Conservation (phyloP, 2,113 vertebrate species). For the Rissa tridactyla region DNA sequence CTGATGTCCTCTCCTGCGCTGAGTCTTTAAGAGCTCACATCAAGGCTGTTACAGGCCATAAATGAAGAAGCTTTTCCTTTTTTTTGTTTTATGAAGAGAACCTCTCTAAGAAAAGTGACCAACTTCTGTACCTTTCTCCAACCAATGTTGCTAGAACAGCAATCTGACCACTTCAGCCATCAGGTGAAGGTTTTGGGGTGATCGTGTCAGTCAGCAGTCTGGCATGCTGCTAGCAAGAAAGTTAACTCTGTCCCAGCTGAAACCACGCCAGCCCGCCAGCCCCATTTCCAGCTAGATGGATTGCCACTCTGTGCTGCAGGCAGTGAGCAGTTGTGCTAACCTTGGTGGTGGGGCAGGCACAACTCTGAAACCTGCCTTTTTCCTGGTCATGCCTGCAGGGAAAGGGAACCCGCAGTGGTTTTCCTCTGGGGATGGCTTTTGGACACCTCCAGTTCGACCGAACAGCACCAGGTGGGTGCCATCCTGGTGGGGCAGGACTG, state of each 20-base stretch:
- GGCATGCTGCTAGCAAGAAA: neutral
- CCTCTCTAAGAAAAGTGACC: neutral
- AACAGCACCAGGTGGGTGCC: neutral
- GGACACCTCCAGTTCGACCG: neutral
- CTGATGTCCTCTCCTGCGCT: neutral
- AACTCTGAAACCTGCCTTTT: neutral
- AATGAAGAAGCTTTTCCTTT: neutral
- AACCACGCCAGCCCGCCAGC: neutral
- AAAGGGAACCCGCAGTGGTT: neutral
- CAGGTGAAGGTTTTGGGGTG: neutral
- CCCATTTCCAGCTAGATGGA: neutral
- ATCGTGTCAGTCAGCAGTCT: neutral
- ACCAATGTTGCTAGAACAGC: neutral
- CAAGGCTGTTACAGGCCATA: neutral
- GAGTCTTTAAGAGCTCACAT: neutral
- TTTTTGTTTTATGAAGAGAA: neutral
- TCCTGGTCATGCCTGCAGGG: accelerated
- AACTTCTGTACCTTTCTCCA: neutral
- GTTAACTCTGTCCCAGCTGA: neutral
- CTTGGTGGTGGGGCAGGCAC: neutral
- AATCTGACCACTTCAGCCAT: neutral
- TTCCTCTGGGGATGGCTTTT: neutral
- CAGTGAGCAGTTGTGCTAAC: neutral
- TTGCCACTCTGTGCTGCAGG: neutral
- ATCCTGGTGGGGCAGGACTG: neutral